phyloP scores from a whole-genome alignment of 2,797 vertebrate species.

The Notolabrus celidotus region DNA sequence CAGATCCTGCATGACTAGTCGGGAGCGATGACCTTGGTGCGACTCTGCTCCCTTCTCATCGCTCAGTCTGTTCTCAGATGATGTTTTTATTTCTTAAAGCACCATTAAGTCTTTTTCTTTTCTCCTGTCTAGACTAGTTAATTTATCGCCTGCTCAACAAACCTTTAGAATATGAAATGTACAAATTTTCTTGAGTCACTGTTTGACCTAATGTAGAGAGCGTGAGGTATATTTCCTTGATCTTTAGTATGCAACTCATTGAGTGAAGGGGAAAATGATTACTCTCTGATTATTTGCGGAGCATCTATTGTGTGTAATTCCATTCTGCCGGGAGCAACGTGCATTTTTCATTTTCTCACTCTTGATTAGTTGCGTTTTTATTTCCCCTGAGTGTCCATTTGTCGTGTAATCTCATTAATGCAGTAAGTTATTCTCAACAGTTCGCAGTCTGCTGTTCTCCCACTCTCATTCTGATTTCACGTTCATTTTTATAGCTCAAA shows the following conservation, averaged over 20 bases:
- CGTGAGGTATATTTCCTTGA: background rate
- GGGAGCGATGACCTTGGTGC: conserved; percentile 59
- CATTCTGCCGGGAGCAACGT: background rate
- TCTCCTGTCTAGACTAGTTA: conserved; percentile 23
- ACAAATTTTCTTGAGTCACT: background rate
- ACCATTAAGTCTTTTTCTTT: conserved; percentile 47
- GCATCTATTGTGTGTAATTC: background rate
- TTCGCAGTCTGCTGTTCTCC: background rate
- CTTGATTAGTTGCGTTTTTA: conserved; percentile 7
- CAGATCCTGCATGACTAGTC: conserved; percentile 45
- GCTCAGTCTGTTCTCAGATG: conserved; percentile 44
- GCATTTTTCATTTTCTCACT: background rate
- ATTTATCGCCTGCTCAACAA: conserved; percentile 21
- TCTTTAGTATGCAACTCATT: background rate
- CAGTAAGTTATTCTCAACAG: conserved; percentile 8
- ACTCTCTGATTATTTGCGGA: conserved; percentile 5
- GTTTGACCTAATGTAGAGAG: too few species aligned
- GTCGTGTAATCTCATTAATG: conserved; percentile 26
- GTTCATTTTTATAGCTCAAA: conserved; percentile 26
- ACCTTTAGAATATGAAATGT: background rate
- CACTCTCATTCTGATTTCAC: conserved; percentile 20
- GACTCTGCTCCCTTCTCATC: conserved; percentile 45
- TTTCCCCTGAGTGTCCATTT: conserved; percentile 17
- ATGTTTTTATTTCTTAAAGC: conserved; percentile 61
- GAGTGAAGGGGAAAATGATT: conserved; percentile 4